Evolutionary conservation across 1,140 invertebrate species (phyloP).

Genomic region (Glomeris maerens): DNA sequence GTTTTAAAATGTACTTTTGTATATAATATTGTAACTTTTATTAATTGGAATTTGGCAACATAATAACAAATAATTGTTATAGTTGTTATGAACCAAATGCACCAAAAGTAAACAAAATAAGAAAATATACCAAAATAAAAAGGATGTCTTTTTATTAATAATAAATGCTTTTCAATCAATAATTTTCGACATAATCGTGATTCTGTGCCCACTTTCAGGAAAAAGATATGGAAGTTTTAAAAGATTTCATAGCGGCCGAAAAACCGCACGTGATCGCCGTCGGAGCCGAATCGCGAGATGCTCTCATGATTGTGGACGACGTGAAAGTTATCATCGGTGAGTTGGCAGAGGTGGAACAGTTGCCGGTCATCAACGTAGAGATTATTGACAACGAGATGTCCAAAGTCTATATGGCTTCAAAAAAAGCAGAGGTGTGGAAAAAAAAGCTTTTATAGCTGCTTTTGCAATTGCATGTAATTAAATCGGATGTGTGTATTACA

Average conservation of each 20-base stretch:
- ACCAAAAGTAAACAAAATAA: no score
- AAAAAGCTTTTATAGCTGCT: conserved; percentile 11
- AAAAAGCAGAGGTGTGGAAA: conserved; percentile 59
- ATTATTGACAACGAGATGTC: conserved; percentile 85
- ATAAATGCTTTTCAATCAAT: no score
- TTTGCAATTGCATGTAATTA: background rate
- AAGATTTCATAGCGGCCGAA: conserved; percentile 72
- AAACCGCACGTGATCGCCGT: conserved; percentile 89
- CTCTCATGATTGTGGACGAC: conserved; percentile 70
- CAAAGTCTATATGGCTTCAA: conserved; percentile 78
- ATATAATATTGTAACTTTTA: background rate
- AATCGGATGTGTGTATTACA: conserved; percentile 20
- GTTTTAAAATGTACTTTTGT: conserved; percentile 6
- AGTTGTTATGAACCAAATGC: no score
- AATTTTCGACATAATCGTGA: background rate
- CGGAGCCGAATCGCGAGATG: conserved; percentile 77
- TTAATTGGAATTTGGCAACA: background rate
- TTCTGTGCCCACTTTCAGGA: conserved; percentile 37
- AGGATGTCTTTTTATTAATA: no score
- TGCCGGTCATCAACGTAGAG: conserved; percentile 74
- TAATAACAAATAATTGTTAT: background rate
- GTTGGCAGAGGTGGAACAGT: conserved; percentile 69
- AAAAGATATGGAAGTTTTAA: conserved; percentile 62
- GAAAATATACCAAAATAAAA: no score
- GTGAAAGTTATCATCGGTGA: conserved; percentile 57